phyloP scores from a whole-genome alignment of 2,888 invertebrate species.

The Drosophila setosimentum region DNA sequence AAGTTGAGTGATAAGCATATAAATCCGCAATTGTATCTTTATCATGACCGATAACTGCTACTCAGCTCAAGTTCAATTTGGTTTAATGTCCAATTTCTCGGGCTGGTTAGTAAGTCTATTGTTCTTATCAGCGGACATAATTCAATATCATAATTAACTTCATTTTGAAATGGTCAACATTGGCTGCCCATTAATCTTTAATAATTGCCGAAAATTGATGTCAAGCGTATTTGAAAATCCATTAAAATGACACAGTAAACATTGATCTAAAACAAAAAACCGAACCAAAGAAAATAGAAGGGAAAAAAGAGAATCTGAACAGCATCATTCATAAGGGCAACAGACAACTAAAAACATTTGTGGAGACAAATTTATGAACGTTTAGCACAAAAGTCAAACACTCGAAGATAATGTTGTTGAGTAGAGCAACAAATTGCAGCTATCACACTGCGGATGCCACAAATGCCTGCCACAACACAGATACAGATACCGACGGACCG shows the following conservation, averaged over 20 bases:
- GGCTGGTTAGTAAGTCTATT: constrained; percentile 23
- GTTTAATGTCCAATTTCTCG: constrained; percentile 56
- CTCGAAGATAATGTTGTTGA: constrained; percentile 74
- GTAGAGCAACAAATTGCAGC: constrained; percentile 80
- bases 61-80: constrained; percentile 26
- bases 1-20: background rate
- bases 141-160: constrained; percentile 63
- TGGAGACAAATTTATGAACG: constrained; percentile 83
- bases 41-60: constrained; percentile 9
- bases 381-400: constrained; percentile 82
- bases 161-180: constrained; percentile 54
- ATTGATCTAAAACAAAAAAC: constrained; percentile 42
- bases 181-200: constrained; percentile 75
- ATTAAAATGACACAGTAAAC: constrained; percentile 64
- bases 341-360: constrained; percentile 62
- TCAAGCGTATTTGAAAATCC: constrained; percentile 76
- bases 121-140: constrained; percentile 56
- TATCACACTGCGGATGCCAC: constrained; percentile 75
- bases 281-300: constrained; percentile 3
- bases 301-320: constrained; percentile 11
- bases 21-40: constrained; percentile 1
- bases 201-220: constrained; percentile 80
- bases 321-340: constrained; percentile 53
- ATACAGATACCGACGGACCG: constrained; percentile 15
- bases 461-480: constrained; percentile 41